A percentile compares a stretch with the other conserved stretches of the same genome.
phyloP scores from a whole-genome alignment of 2,113 vertebrate genomes.

The Hystrix cristata region DNA sequence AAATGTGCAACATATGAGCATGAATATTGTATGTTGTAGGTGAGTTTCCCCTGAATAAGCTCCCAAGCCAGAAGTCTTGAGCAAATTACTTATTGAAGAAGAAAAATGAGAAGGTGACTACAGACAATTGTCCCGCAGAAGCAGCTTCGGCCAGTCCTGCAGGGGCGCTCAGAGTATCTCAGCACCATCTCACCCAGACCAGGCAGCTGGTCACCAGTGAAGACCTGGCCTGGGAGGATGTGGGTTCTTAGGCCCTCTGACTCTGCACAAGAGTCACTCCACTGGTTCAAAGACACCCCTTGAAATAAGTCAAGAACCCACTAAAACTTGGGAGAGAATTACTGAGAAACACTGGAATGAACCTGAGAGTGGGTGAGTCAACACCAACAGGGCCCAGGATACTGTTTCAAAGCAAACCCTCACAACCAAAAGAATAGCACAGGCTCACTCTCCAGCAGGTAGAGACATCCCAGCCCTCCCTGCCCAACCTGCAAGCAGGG shows the following conservation, averaged over 20 bases:
- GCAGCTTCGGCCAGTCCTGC: background rate
- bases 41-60: background rate
- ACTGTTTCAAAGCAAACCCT: slow-evolving; percentile 30
- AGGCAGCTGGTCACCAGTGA: background rate
- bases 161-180: background rate
- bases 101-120: background rate
- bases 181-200: accelerated
- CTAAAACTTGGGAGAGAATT: background rate
- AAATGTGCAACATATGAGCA: background rate
- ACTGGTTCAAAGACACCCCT: background rate
- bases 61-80: background rate
- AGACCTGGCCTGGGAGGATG: background rate
- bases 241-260: background rate
- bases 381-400: accelerated
- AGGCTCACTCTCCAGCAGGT: background rate
- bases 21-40: background rate
- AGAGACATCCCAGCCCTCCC: background rate
- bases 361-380: accelerated
- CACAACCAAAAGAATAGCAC: background rate
- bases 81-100: background rate
- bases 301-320: background rate
- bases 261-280: background rate
- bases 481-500: background rate
- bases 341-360: background rate
- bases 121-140: background rate